phyloP scores from a whole-genome alignment of 2,797 vertebrate species.

The Oceanodroma leucorhoa region DNA sequence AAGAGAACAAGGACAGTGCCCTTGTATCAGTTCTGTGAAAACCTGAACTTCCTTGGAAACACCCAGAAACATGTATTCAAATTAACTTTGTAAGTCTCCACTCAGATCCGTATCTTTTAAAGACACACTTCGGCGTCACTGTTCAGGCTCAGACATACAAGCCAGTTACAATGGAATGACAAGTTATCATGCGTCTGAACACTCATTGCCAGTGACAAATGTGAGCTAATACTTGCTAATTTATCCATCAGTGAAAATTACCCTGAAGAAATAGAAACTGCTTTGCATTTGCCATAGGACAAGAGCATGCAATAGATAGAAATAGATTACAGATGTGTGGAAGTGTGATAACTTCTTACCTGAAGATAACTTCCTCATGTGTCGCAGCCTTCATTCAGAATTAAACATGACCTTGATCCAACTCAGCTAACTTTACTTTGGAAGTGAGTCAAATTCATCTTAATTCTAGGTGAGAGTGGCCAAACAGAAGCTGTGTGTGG shows the following conservation, averaged over 20 bases:
- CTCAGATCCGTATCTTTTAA: neutral
- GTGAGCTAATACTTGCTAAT: constrained; percentile 16
- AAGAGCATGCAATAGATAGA: neutral
- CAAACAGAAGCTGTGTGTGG: neutral
- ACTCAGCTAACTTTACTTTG: neutral
- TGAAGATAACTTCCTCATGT: neutral
- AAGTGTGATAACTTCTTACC: neutral
- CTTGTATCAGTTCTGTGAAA: neutral
- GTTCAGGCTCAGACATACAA: neutral
- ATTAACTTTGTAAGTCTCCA: neutral
- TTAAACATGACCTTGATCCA: neutral
- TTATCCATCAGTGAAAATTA: constrained; percentile 9
- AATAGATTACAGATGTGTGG: neutral
- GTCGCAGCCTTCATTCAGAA: neutral
- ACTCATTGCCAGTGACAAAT: neutral
- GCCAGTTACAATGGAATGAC: neutral
- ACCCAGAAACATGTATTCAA: neutral
- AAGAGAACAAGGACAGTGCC: neutral
- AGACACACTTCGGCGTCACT: neutral
- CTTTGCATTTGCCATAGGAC: neutral
- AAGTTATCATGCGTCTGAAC: neutral
- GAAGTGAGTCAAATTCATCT: neutral
- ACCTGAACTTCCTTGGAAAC: neutral
- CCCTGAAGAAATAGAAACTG: neutral
- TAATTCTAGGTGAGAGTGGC: neutral